A percentile compares a stretch with the other conserved stretches of the same genome.
These are phyloP conservation scores for Tiphia femorata DNA, from an alignment of 2,888 invertebrate species.

Conservation along the genomic window DNA sequence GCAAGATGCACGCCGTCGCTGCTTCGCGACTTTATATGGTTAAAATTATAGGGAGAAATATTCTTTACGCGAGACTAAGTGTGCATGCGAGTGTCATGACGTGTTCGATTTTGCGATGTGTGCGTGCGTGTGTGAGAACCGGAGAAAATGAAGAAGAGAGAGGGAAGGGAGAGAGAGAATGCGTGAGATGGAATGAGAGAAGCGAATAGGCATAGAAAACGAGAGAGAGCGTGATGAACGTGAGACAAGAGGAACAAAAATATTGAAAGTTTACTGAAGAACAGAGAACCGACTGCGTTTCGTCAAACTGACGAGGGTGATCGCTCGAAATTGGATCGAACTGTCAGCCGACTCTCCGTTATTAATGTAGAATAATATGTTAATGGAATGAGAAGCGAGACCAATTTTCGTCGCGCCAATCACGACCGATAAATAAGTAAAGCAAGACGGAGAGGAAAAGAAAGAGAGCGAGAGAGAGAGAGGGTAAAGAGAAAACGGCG, in stretches of 20 bases:
- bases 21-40: background rate
- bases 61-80: background rate
- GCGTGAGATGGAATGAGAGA: constrained; percentile 5
- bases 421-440: background rate
- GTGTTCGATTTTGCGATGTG: background rate
- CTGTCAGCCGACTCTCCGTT: no score
- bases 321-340: no score
- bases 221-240: background rate
- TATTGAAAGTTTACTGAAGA: background rate
- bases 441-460: background rate
- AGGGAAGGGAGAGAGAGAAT: background rate
- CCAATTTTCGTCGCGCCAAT: background rate
- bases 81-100: constrained; percentile 2
- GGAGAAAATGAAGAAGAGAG: background rate
- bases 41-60: background rate
- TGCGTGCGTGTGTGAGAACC: background rate
- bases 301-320: no score
- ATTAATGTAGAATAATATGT: background rate
- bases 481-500: no score
- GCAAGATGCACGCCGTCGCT: constrained; percentile 5
- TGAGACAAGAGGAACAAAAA: background rate
- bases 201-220: background rate
- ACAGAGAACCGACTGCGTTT: background rate
- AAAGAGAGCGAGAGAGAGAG: background rate
- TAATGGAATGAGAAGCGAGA: background rate